Conservation (phyloP, 2,113 vertebrate genomes). For the Glaucidium brasilianum region DNA sequence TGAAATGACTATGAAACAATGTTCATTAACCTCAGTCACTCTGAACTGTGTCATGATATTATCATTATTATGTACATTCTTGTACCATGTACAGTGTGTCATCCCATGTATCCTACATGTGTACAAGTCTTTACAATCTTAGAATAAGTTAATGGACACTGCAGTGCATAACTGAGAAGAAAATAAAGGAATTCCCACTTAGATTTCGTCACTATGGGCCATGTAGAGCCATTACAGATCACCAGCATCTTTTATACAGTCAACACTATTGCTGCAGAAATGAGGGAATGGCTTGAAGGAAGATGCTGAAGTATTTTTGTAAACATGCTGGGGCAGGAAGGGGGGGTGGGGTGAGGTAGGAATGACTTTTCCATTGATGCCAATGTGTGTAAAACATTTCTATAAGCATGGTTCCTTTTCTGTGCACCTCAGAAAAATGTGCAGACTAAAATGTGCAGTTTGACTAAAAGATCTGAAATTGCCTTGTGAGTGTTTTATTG, state of each 20-base stretch:
- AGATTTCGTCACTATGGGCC: not conserved
- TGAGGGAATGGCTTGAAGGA: not conserved
- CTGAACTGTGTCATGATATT: not conserved
- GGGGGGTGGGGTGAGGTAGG: not conserved
- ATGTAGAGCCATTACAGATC: not conserved
- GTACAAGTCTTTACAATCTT: not conserved
- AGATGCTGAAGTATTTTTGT: not conserved
- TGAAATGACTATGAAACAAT: not conserved
- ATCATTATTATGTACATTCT: not conserved
- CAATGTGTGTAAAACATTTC: not conserved
- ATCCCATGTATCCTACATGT: not conserved
- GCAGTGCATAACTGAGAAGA: not conserved
- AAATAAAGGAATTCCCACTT: not conserved
- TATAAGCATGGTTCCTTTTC: rapidly evolving
- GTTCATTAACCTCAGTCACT: not conserved
- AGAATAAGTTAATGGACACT: not conserved
- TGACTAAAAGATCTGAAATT: not conserved
- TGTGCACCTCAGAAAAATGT: not conserved
- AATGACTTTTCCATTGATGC: not conserved
- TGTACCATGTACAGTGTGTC: not conserved
- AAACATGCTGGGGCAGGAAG: not conserved
- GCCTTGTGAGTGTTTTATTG: not conserved
- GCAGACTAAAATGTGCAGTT: not conserved
- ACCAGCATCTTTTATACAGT: not conserved
- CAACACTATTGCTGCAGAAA: not conserved